Conservation (phyloP, 2,888 invertebrate genomes). For the Axea sp. region DNA sequence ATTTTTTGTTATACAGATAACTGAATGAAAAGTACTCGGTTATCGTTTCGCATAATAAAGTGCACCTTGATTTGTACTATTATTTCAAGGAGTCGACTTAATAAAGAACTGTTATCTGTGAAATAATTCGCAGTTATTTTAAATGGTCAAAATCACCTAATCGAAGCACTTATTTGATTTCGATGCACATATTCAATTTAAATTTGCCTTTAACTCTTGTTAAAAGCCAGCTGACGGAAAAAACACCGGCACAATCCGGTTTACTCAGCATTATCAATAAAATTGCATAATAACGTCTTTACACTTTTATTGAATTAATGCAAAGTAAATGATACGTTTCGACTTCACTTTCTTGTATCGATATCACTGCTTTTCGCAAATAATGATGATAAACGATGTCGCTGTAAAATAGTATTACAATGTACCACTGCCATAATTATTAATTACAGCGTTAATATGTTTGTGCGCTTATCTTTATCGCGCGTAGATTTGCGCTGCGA, state of each 20-base stretch:
- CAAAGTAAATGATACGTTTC: neutral
- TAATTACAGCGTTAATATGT: conserved; percentile 36
- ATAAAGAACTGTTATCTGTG: too few species aligned
- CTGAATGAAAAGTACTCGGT: too few species aligned
- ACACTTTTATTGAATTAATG: conserved; percentile 11
- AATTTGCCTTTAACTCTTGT: too few species aligned
- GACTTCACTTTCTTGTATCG: conserved; percentile 14
- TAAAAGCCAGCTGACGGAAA: too few species aligned
- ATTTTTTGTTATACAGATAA: too few species aligned
- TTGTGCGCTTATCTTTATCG: conserved; percentile 39
- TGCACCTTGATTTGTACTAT: too few species aligned
- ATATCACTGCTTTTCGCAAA: conserved; percentile 18
- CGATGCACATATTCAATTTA: too few species aligned
- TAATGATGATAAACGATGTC: conserved; percentile 37
- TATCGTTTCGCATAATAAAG: too few species aligned
- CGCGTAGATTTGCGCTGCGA: conserved; percentile 27
- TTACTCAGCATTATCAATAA: conserved; percentile 1
- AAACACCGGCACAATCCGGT: neutral
- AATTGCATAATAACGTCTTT: conserved; percentile 5
- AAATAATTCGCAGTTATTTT: too few species aligned
- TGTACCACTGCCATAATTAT: conserved; percentile 37
- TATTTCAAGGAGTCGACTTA: too few species aligned
- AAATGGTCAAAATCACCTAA: too few species aligned
- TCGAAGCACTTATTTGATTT: too few species aligned
- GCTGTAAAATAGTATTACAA: conserved; percentile 17